Conservation (phyloP, 1,140 invertebrate genomes). For the Elysia chlorotica region DNA sequence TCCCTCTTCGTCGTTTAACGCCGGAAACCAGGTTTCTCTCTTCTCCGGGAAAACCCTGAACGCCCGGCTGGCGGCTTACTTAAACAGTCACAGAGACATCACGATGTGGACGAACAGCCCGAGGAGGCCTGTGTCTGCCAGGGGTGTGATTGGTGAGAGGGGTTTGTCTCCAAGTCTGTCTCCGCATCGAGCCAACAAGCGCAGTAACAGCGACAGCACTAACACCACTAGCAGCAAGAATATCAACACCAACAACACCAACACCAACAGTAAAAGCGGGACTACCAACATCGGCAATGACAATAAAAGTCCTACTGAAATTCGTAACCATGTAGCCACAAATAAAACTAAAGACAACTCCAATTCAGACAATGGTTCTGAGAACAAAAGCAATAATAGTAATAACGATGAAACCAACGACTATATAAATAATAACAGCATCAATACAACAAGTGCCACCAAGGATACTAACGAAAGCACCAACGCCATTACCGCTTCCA, state of each 20-base stretch:
- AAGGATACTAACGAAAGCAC: no score
- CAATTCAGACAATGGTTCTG: neutral
- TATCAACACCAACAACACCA: neutral
- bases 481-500: no score
- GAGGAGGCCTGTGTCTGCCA: no score
- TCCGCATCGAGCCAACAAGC: neutral
- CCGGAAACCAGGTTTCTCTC: no score
- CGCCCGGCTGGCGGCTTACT: no score
- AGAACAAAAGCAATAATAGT: neutral
- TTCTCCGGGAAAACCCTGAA: no score
- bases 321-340: neutral
- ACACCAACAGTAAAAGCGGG: neutral
- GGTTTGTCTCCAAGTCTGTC: no score
- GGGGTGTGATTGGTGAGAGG: no score
- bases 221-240: neutral
- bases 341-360: neutral
- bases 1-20: no score
- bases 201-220: neutral
- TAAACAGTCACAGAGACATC: no score
- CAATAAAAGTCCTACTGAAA: no score
- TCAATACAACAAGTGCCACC: neutral
- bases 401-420: neutral
- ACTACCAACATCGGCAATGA: neutral
- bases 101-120: no score
- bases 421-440: neutral